Conservation (phyloP, 2,888 invertebrate species). For the Acanthopleura granulata region DNA sequence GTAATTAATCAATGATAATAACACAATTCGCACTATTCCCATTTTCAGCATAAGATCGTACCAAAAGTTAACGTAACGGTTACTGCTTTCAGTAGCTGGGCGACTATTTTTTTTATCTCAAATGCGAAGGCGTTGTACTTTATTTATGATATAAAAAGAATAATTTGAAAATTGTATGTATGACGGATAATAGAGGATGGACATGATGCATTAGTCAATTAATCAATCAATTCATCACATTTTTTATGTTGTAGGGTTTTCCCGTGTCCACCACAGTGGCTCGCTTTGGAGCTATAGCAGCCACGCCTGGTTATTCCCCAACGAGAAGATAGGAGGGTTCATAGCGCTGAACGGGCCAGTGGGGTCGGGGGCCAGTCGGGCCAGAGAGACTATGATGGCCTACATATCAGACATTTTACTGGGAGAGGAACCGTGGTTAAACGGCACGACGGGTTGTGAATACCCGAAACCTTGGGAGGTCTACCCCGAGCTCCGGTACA, state of each 20-base stretch:
- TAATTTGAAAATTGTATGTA: too few relatives aligned
- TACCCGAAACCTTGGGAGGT: slow-evolving; percentile 16
- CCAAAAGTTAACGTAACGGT: too few relatives aligned
- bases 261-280: slow-evolving; percentile 7
- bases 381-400: background rate
- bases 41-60: too few relatives aligned
- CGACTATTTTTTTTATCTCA: too few relatives aligned
- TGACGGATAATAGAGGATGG: too few relatives aligned
- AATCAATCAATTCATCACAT: too few relatives aligned
- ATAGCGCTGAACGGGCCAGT: background rate
- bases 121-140: too few relatives aligned
- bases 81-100: too few relatives aligned
- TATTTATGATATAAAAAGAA: too few relatives aligned
- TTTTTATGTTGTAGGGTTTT: background rate
- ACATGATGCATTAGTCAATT: too few relatives aligned
- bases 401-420: slow-evolving; percentile 5
- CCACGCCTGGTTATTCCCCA: slow-evolving; percentile 6
- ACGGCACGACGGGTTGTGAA: background rate
- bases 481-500: background rate
- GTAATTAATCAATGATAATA: too few relatives aligned
- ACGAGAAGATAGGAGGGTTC: slow-evolving; percentile 3
- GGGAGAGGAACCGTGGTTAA: background rate
- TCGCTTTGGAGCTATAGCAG: background rate
- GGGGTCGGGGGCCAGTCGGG: slow-evolving; percentile 11
- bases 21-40: too few relatives aligned